phyloP scores from a whole-genome alignment of 35 echinoderm and acorn worm species.

The Holothuria glaberrima region DNA sequence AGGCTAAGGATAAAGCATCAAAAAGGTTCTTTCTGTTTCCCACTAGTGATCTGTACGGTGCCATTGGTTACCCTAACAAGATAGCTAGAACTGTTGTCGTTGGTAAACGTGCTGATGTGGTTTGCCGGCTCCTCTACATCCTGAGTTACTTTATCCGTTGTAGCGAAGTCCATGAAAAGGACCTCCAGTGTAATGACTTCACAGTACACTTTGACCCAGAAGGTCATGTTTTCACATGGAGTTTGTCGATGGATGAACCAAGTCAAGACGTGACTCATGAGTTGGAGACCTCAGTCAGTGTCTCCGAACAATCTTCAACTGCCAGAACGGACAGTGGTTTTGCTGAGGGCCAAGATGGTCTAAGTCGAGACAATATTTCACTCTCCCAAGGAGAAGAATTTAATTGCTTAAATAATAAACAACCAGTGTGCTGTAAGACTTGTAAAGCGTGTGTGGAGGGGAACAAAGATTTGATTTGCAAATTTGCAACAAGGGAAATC shows the following conservation, averaged over 20 bases:
- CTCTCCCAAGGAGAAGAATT: conserved; percentile 12
- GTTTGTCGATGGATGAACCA: conserved; percentile 22
- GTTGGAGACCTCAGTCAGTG: conserved; percentile 48
- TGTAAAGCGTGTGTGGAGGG: background rate
- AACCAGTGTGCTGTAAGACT: background rate
- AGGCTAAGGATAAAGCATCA: background rate
- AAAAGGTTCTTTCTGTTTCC: conserved; percentile 3
- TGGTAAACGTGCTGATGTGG: conserved; percentile 82
- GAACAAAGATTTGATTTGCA: background rate
- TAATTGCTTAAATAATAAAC: background rate
- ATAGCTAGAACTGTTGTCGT: conserved; percentile 87
- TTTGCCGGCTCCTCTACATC: conserved; percentile 90
- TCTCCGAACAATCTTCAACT: conserved; percentile 22
- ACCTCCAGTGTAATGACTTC: conserved; percentile 72
- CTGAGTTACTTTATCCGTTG: conserved; percentile 97
- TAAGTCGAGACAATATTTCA: conserved; percentile 42
- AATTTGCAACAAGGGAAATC: background rate
- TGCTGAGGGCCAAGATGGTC: conserved; percentile 30
- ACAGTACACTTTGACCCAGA: conserved; percentile 51
- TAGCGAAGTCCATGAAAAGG: conserved; percentile 90
- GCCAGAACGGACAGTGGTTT: conserved; percentile 30
- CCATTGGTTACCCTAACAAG: conserved; percentile 82
- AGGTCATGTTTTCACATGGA: conserved; percentile 55
- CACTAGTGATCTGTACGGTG: conserved; percentile 90
- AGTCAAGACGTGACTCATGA: background rate